These are phyloP conservation scores for Synanthedon formicaeformis DNA, from an alignment of 2,888 invertebrate genomes.

Conservation along the genomic window DNA sequence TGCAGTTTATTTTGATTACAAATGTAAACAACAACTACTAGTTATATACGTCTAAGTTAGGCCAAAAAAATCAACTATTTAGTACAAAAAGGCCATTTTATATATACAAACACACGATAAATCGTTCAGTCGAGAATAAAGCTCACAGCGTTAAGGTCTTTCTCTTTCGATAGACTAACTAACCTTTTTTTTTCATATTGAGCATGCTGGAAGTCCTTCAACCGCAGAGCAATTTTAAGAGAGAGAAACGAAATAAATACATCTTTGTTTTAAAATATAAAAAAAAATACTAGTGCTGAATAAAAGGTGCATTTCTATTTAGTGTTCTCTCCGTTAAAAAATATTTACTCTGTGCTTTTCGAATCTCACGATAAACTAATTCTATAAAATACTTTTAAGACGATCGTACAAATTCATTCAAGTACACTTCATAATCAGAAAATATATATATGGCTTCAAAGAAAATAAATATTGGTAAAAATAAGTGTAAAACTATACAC, in stretches of 20 bases:
- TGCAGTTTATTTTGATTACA: conserved; percentile 41
- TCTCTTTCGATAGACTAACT: conserved; percentile 7
- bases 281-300: too few species aligned
- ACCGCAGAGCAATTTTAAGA: background rate
- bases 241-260: too few species aligned
- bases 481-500: too few species aligned
- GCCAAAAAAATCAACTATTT: conserved; percentile 14
- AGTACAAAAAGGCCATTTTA: conserved; percentile 5
- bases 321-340: too few species aligned
- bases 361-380: background rate
- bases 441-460: too few species aligned
- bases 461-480: too few species aligned
- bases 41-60: conserved; percentile 30
- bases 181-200: conserved; percentile 11
- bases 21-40: conserved; percentile 30
- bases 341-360: background rate
- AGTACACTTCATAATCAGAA: too few species aligned
- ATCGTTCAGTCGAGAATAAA: conserved; percentile 17
- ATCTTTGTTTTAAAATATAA: too few species aligned
- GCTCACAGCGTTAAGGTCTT: conserved; percentile 11
- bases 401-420: too few species aligned
- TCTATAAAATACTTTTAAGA: too few species aligned
- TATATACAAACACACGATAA: conserved; percentile 2
- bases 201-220: conserved; percentile 45
- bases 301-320: too few species aligned